Evolutionary conservation across 2,113 vertebrate species (phyloP).

Genomic region (Vireo altiloquus): DNA sequence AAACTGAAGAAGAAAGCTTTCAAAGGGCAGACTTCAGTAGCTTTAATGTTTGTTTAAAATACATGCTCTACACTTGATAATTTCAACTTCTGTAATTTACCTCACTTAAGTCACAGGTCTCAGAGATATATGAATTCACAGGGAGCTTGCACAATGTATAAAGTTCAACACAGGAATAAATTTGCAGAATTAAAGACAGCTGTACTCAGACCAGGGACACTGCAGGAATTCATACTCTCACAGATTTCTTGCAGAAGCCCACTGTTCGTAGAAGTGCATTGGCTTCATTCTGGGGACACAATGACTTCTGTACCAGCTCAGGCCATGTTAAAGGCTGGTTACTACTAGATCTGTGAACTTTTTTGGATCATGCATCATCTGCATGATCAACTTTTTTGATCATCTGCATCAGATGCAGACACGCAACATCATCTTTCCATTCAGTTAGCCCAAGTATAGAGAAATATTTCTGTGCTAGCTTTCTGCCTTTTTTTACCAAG

Average conservation of each 20-base stretch:
- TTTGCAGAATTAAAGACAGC: not conserved
- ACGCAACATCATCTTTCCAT: not conserved
- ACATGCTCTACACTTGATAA: not conserved
- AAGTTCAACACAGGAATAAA: not conserved
- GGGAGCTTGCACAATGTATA: not conserved
- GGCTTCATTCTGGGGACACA: accelerated
- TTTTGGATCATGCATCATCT: not conserved
- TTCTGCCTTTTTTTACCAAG: not conserved
- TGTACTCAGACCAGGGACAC: not conserved
- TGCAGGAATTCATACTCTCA: not conserved
- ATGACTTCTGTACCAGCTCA: not conserved
- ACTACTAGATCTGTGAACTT: not conserved
- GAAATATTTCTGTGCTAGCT: not conserved
- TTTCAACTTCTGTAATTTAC: slow-evolving; percentile 14
- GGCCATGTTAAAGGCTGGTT: not conserved
- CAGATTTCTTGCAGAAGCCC: not conserved
- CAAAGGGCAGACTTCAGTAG: not conserved
- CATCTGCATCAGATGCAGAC: not conserved
- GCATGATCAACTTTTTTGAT: not conserved
- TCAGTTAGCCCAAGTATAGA: not conserved
- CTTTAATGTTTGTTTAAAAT: slow-evolving; percentile 34
- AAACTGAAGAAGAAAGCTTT: slow-evolving; percentile 19
- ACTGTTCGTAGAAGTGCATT: not conserved
- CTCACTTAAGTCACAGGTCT: not conserved
- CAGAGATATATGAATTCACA: not conserved